Conservation (phyloP, 2,797 vertebrate species). For the Discoglossus pictus region DNA sequence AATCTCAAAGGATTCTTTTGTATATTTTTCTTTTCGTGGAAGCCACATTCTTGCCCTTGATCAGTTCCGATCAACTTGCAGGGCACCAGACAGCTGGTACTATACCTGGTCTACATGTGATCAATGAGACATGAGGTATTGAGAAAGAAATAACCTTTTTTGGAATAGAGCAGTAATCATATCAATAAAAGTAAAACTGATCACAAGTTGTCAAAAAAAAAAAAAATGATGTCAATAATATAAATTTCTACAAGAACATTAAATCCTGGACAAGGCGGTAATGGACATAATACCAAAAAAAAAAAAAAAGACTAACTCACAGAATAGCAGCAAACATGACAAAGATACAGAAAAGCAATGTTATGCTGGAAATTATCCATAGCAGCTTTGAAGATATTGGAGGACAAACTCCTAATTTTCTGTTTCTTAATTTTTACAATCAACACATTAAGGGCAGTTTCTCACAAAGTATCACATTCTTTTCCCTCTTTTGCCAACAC, state of each 20-base stretch:
- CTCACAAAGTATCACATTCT: constrained; percentile 76
- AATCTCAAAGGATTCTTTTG: constrained; percentile 57
- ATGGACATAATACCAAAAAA: constrained; percentile 87
- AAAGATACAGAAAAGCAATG: constrained; percentile 83
- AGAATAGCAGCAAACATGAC: constrained; percentile 94
- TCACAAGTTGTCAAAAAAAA: constrained; percentile 80
- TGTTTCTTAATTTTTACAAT: constrained; percentile 73
- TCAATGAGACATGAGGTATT: constrained; percentile 95
- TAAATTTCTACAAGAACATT: constrained; percentile 97
- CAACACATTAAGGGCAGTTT: constrained; percentile 79
- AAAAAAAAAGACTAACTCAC: constrained; percentile 77
- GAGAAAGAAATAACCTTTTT: constrained; percentile 87
- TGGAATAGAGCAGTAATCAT: constrained; percentile 93
- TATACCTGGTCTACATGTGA: constrained; percentile 73
- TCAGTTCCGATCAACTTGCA: neutral
- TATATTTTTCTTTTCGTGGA: constrained; percentile 59
- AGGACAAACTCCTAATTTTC: constrained; percentile 75
- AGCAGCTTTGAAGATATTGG: constrained; percentile 88
- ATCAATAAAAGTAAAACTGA: constrained; percentile 85
- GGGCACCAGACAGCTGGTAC: constrained; percentile 71
- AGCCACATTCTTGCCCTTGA: neutral
- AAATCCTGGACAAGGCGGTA: constrained; percentile 89
- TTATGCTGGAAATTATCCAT: constrained; percentile 87
- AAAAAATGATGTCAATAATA: constrained; percentile 86
- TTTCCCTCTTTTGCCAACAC: constrained; percentile 66